Percentiles rank a stretch among this genome's conserved stretches.
phyloP scores from a whole-genome alignment of 2,797 vertebrate genomes.

The Lagorchestes hirsutus region DNA sequence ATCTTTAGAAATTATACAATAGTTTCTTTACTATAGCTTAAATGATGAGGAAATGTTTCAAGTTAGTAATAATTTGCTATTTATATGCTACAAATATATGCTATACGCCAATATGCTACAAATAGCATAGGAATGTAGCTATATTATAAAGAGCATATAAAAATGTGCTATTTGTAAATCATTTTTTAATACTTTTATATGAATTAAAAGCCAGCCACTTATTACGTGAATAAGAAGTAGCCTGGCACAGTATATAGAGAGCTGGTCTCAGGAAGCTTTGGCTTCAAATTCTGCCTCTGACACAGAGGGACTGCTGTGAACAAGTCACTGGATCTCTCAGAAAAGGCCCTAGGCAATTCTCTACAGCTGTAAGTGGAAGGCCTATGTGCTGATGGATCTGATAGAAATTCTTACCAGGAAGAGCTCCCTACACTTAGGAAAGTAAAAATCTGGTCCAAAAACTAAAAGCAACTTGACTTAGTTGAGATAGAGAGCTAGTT shows the following conservation, averaged over 20 bases:
- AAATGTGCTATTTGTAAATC: not conserved
- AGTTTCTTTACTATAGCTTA: not conserved
- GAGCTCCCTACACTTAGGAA: not conserved
- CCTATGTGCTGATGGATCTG: not conserved
- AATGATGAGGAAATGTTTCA: not conserved
- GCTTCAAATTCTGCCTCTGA: not conserved
- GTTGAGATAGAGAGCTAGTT: not conserved
- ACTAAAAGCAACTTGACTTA: not conserved
- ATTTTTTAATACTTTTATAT: not conserved
- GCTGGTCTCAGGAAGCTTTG: not conserved
- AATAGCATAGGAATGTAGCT: not conserved
- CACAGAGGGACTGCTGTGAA: not conserved
- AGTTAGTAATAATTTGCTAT: not conserved
- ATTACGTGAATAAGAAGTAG: not conserved
- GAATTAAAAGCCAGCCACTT: not conserved
- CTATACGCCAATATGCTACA: not conserved
- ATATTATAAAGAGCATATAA: not conserved
- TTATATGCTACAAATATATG: no score
- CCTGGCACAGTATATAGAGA: not conserved
- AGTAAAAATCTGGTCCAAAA: not conserved
- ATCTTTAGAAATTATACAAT: not conserved
- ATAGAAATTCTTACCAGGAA: not conserved
- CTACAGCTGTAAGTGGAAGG: not conserved
- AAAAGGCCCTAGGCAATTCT: not conserved
- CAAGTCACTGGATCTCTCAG: not conserved